These are phyloP conservation scores for Conchocele bisecta DNA, from an alignment of 2,888 invertebrate genomes.

Conservation along the genomic window DNA sequence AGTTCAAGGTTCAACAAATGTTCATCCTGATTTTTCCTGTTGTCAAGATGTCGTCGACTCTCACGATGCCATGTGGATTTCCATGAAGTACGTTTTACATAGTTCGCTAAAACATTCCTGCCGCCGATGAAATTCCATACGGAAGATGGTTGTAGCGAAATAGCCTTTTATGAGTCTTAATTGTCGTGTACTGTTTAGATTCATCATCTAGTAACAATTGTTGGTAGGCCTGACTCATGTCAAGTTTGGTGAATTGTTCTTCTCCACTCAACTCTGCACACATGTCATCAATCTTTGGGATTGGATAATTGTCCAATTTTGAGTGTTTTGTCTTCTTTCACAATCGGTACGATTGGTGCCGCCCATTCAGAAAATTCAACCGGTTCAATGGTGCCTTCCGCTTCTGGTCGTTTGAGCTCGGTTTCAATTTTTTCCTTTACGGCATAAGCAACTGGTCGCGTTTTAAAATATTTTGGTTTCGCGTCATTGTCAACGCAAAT, in stretches of 20 bases:
- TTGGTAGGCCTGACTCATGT: constrained; percentile 57
- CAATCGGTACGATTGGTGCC: too few species aligned
- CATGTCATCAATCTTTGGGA: constrained; percentile 64
- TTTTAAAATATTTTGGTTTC: constrained; percentile 19
- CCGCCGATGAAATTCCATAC: constrained; percentile 49
- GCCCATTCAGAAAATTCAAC: constrained; percentile 35
- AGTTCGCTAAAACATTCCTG: constrained; percentile 46
- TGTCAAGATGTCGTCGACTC: constrained; percentile 64
- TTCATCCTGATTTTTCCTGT: constrained; percentile 43
- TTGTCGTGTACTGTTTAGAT: constrained; percentile 32
- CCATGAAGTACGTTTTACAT: constrained; percentile 60
- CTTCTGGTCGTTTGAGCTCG: constrained; percentile 16
- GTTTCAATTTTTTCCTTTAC: constrained; percentile 14
- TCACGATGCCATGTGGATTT: constrained; percentile 45
- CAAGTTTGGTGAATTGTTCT: constrained; percentile 54
- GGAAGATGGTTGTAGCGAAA: constrained; percentile 52
- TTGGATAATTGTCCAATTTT: constrained; percentile 64
- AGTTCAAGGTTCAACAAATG: constrained; percentile 50
- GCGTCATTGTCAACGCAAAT: too few species aligned
- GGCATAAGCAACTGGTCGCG: constrained; percentile 26
- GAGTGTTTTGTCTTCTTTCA: too few species aligned
- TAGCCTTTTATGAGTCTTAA: constrained; percentile 58
- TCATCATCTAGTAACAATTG: constrained; percentile 23
- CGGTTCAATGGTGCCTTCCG: too few species aligned
- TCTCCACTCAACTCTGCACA: constrained; percentile 41